Conservation (phyloP, 2,888 invertebrate genomes). For the Yponomeuta evonymella region DNA sequence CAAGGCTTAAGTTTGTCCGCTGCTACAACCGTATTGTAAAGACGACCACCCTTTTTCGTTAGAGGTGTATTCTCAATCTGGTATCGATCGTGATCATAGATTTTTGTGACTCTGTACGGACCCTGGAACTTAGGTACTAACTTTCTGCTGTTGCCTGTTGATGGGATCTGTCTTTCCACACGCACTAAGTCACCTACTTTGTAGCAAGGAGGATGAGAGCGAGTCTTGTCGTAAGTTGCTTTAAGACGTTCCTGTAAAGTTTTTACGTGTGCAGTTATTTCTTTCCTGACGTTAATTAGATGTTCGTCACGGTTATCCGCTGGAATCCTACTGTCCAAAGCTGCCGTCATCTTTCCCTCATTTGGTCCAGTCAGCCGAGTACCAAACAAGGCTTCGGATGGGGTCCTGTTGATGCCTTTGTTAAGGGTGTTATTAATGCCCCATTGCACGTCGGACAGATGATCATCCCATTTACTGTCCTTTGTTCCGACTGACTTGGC, state of each 20-base stretch:
- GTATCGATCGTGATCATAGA: conserved; percentile 19
- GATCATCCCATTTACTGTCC: conserved; percentile 19
- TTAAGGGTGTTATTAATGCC: conserved; percentile 18
- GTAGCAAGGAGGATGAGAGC: background rate
- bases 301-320: background rate
- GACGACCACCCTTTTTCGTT: conserved; percentile 13
- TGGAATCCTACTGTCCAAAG: background rate
- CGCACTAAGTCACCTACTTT: conserved; percentile 17
- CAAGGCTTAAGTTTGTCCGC: conserved; percentile 16
- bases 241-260: background rate
- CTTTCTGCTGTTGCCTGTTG: conserved; percentile 18
- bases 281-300: no score
- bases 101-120: conserved; percentile 16
- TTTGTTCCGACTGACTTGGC: conserved; percentile 6
- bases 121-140: conserved; percentile 18
- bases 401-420: conserved; percentile 13
- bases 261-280: background rate
- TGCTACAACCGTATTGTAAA: conserved; percentile 12
- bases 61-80: conserved; percentile 18
- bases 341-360: background rate
- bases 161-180: conserved; percentile 16
- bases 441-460: conserved; percentile 19
- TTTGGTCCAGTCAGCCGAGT: background rate
- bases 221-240: background rate
- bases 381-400: conserved; percentile 19